Base-by-base conservation (phyloP, 2,113 vertebrate species). In the Oreochromis aureus region DNA sequence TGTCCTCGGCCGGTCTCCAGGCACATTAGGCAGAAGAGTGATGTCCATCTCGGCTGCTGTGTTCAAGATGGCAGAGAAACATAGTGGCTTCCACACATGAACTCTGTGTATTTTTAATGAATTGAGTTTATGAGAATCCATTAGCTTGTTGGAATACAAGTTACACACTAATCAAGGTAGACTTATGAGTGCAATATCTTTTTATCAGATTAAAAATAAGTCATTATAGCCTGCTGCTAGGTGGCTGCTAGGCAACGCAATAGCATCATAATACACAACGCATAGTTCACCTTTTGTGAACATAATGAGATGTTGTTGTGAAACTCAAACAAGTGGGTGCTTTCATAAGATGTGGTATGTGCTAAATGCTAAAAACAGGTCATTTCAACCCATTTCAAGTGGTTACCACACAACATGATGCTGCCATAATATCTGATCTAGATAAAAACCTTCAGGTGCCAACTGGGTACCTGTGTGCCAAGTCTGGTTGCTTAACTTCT, bases 1-100 rank as follows among this genome's bases (percentile, higher is more conserved):
- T 15, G n/a, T 24, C n/a, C 36, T 9, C 2, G 0, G n/a, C 7
- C 4, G 0, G 34, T 41, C 34, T 69, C 63, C 1, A 22, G 19
- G 19, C 63, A 71, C n/a, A 41, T 69, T 39, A 39, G 0, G 61
- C 19, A 22, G 61, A 69, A 13, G 34, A 0, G 63, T 69, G 63
- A 69, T 69, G 6, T 0, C 63, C 19, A 69, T 41, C 63, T 69
- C 19, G 0, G 34, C 34, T 39, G 34, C 34, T 69, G 34, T 69
- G 34, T 69, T 69, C 10, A 71, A 22, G 36, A 71, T 71, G n/a
- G 12, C 36, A 41, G 34, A 15, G 36, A 2, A 66, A 66, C 34
- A n/a, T 0, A 66, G 61, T 39, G 34, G n/a, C 7, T 15, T 71
- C 36, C 63, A 71, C 36, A 41, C n/a, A 71, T 22, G 36, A 24